Percentiles rank a stretch among this genome's conserved stretches.
Evolutionary conservation across 2,113 vertebrate species (phyloP).

Genomic region (Sterrhoptilus dennistouni): DNA sequence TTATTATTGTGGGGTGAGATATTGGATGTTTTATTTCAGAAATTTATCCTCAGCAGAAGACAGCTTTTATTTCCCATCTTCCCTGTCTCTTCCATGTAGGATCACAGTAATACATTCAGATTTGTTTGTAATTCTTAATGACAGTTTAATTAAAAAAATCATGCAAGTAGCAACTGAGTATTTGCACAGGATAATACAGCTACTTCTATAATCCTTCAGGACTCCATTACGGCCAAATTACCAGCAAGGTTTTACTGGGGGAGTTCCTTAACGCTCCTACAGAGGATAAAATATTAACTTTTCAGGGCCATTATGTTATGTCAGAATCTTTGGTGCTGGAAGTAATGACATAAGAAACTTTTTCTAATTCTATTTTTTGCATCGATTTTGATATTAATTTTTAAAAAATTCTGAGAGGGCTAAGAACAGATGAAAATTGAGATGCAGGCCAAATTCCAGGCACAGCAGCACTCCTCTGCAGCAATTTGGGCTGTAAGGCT

Average conservation of each 20-base stretch:
- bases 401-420: not conserved
- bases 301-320: not conserved
- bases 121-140: not conserved
- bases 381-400: not conserved
- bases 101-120: not conserved
- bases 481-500: fast-evolving
- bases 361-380: not conserved
- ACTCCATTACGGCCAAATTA: not conserved
- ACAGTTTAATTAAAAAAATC: not conserved
- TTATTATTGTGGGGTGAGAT: not conserved
- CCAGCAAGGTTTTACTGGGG: not conserved
- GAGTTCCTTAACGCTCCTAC: not conserved
- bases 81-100: not conserved
- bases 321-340: not conserved
- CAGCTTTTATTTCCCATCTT: not conserved
- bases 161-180: not conserved
- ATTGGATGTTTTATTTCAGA: not conserved
- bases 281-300: not conserved
- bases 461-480: fast-evolving
- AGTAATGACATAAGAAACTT: not conserved
- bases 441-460: not conserved
- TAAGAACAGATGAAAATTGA: not conserved
- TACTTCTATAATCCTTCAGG: not conserved
- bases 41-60: not conserved
- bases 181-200: not conserved